Evolutionary conservation across 2,113 vertebrate genomes (phyloP), one percentile per base, ranked within the genome.

Genomic region (Bostrychus sinensis): DNA sequence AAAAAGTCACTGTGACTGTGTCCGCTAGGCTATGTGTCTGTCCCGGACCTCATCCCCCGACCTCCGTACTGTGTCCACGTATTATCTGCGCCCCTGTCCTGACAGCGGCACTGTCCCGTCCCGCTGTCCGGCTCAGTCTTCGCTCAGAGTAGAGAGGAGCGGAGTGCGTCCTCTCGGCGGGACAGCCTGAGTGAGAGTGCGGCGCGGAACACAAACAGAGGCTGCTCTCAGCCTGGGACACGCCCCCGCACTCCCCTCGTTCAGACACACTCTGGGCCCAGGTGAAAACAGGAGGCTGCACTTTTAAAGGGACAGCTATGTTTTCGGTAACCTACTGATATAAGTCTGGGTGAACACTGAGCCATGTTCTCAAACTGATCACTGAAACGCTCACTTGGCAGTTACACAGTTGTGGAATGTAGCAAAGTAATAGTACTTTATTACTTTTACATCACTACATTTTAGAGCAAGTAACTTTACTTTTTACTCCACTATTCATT

Each of bases 131-230:
- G 48, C 7, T 51, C 13, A 28, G 7, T 30, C 23, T 30, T 3
- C 3, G 7, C 16, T 28, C 25, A 9, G 25, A 30, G 7, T 4
- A 51, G 48, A 30, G 48, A n/a, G 25, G 48, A 51, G 48, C 48
- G 16, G 25, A 51, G 14, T 17, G 25, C 14, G 25, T 51, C 14
- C 7, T 17, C 7, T 16, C 48, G 7, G 25, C 26, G 48, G 48
- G 25, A 51, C 48, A 51, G 48, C 7, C 48, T 16, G 25, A 51
- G 48, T 51, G 48, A 51, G 48, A 51, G 48, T 51, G 48, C 16
- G 7, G 14, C 48, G 3, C 48, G 16, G 48, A 51, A 17, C 25
- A 28, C 5, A 51, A 17, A 51, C 25, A 51, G 13, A 28, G 25
- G 48, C 48, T 51, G 25, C n/a, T 51, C 48, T 51, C 7, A 23